Conservation (phyloP, 1,140 invertebrate species). For the Lanistes nyassanus region DNA sequence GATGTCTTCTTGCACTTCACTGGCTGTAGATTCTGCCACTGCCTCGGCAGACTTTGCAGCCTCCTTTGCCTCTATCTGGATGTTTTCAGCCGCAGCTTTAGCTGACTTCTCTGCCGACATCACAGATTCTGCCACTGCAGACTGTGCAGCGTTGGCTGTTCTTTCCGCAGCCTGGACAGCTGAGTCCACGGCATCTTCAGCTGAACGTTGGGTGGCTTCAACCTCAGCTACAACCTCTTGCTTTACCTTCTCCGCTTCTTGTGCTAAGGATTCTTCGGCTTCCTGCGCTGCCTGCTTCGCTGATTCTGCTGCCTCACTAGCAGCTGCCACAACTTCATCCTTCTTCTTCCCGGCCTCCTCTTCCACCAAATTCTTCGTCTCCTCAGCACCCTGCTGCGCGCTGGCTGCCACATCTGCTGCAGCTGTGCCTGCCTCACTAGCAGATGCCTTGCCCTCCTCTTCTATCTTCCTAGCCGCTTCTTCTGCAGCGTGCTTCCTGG, state of each 20-base stretch:
- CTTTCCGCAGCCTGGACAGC: background rate
- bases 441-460: constrained; percentile 14
- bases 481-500: constrained; percentile 12
- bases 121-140: background rate
- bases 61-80: constrained; percentile 5
- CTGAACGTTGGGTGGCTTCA: background rate
- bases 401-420: background rate
- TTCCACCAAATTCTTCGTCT: background rate
- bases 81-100: background rate
- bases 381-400: background rate
- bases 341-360: constrained; percentile 13
- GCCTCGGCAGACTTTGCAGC: background rate
- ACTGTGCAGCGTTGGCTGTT: background rate
- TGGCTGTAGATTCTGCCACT: background rate
- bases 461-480: constrained; percentile 16
- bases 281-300: background rate
- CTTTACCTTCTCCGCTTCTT: background rate
- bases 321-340: constrained; percentile 1
- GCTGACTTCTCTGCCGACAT: background rate
- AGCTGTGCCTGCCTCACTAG: background rate
- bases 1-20: constrained; percentile 6
- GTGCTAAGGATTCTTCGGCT: background rate
- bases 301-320: background rate
- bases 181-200: background rate
- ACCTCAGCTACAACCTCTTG: constrained; percentile 1